These are phyloP conservation scores for Calypte anna DNA, from an alignment of 2,113 vertebrate genomes.

Conservation along the genomic window DNA sequence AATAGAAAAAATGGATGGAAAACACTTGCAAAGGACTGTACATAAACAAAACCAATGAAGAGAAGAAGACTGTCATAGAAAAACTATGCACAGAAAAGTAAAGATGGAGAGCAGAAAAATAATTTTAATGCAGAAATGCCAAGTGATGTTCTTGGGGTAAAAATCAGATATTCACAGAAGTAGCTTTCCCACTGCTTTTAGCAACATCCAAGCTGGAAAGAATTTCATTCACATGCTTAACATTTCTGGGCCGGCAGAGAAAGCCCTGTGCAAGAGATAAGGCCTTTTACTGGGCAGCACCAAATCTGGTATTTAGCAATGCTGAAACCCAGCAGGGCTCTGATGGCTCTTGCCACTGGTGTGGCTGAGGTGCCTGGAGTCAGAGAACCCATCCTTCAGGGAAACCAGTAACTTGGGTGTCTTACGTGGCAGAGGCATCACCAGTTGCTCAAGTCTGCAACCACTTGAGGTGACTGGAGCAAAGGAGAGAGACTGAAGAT, in stretches of 20 bases:
- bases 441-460: neutral
- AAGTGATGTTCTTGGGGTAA: neutral
- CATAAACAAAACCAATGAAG: neutral
- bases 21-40: neutral
- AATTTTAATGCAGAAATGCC: neutral
- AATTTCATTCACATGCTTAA: neutral
- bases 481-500: neutral
- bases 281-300: neutral
- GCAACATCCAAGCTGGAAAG: neutral
- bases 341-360: accelerated
- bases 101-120: neutral
- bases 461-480: neutral
- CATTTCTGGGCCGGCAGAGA: neutral
- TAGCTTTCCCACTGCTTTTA: neutral
- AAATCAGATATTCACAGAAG: neutral
- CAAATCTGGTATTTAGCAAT: neutral
- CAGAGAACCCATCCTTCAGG: accelerated
- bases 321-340: neutral
- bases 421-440: neutral
- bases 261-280: neutral
- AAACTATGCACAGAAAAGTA: neutral
- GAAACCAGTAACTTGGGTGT: neutral
- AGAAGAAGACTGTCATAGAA: neutral
- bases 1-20: neutral
- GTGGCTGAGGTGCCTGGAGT: accelerated